Evolutionary conservation across 2,113 vertebrate genomes (phyloP).

Genomic region (Hippocampus comes): DNA sequence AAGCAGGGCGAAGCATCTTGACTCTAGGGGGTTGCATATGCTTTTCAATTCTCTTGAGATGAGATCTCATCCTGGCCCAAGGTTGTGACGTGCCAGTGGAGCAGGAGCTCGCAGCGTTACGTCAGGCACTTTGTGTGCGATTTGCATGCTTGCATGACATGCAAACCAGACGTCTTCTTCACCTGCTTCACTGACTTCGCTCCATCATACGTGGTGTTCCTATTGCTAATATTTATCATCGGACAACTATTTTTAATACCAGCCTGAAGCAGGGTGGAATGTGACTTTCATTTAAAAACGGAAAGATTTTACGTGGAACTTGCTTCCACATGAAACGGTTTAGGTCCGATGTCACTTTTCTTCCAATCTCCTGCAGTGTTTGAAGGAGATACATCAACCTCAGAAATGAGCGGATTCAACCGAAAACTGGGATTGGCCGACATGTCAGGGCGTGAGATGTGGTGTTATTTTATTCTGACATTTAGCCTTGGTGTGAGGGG

Average conservation of each 20-base stretch:
- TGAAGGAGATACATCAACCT: conserved; percentile 33
- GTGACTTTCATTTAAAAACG: background rate
- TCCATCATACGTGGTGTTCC: background rate
- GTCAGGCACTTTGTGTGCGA: background rate
- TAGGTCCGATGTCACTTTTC: conserved; percentile 8
- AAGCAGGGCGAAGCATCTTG: conserved; percentile 16
- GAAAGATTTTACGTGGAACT: conserved; percentile 12
- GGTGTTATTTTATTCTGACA: conserved; percentile 46
- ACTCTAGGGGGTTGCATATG: conserved; percentile 5
- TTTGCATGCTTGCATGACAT: background rate
- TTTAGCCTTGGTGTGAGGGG: conserved; percentile 8
- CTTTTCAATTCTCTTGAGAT: conserved; percentile 14
- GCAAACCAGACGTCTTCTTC: conserved; percentile 11
- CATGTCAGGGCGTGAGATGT: conserved; percentile 34
- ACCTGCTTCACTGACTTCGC: conserved; percentile 9
- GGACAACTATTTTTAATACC: no score
- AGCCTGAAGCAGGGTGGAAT: background rate
- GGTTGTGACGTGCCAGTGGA: background rate
- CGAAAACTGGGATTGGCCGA: conserved; percentile 43
- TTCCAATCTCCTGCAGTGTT: conserved; percentile 31
- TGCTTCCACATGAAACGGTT: conserved; percentile 41
- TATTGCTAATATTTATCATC: background rate
- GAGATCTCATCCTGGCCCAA: background rate
- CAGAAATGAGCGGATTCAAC: conserved; percentile 31
- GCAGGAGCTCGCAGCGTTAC: background rate